phyloP scores from a whole-genome alignment of 92 coral and sea anemone species.

The Porites rus region DNA sequence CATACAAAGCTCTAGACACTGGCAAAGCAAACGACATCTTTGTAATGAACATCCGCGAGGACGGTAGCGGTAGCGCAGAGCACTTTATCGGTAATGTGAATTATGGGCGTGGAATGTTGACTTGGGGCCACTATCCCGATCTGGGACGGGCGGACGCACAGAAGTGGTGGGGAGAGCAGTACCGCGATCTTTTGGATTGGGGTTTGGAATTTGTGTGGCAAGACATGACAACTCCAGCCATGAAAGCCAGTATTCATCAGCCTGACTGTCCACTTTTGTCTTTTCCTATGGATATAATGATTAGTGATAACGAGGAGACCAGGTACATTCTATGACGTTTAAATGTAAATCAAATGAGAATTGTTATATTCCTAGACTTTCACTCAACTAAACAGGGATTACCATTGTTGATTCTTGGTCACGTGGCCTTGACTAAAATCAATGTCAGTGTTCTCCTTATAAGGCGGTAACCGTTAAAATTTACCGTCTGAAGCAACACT shows the following conservation, averaged over 20 bases:
- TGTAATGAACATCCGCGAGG: constrained; percentile 71
- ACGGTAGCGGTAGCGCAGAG: constrained; percentile 69
- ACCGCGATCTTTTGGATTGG: constrained; percentile 83
- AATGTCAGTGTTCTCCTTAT: too few relatives aligned
- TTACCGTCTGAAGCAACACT: too few relatives aligned
- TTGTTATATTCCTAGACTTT: too few relatives aligned
- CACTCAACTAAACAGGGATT: too few relatives aligned
- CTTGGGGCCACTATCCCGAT: constrained; percentile 88
- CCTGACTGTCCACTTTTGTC: constrained; percentile 73
- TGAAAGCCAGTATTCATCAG: constrained; percentile 85
- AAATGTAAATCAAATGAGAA: too few relatives aligned
- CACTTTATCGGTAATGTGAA: constrained; percentile 74
- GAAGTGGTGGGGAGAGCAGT: constrained; percentile 90
- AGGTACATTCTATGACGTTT: constrained; percentile 27
- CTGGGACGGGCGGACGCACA: constrained; percentile 76
- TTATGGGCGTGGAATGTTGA: constrained; percentile 83
- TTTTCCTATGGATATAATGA: constrained; percentile 84
- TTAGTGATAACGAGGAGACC: constrained; percentile 75
- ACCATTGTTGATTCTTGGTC: too few relatives aligned
- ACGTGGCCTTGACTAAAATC: too few relatives aligned
- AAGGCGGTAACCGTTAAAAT: too few relatives aligned
- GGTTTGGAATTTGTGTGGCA: constrained; percentile 87
- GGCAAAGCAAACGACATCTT: constrained; percentile 60
- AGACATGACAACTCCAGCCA: constrained; percentile 89
- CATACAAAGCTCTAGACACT: constrained; percentile 77